Percentiles rank a stretch among this genome's conserved stretches.
These are phyloP conservation scores for Cliona cf. orientalis DNA, from an alignment of 37 sponge, comb jelly and placozoan genomes.

Conservation along the genomic window DNA sequence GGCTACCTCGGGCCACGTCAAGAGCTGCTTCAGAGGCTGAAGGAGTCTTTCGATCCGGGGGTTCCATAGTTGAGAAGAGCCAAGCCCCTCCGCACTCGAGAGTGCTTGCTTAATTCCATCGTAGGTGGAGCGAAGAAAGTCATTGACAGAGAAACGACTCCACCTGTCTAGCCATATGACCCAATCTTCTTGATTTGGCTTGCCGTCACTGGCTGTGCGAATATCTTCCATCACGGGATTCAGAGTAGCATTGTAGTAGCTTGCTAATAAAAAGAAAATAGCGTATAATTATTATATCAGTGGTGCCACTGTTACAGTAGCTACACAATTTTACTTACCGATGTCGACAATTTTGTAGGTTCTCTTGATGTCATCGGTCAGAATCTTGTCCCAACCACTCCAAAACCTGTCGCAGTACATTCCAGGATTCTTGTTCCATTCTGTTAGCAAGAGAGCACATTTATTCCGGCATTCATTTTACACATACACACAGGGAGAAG, in stretches of 20 bases:
- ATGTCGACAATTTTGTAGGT: neutral
- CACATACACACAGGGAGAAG: too few relatives aligned
- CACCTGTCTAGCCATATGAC: neutral
- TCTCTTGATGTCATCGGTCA: neutral
- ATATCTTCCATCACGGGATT: neutral
- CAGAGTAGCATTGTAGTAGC: neutral
- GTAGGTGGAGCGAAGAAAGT: neutral
- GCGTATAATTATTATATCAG: neutral
- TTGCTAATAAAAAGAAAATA: neutral
- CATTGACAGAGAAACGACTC: neutral
- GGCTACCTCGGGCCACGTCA: constrained; percentile 71
- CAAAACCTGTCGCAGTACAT: neutral
- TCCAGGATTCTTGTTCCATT: too few relatives aligned
- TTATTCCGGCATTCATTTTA: too few relatives aligned
- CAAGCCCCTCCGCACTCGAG: too few relatives aligned
- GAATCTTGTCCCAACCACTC: neutral
- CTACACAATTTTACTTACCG: neutral
- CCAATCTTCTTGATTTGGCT: neutral
- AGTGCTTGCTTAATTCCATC: neutral
- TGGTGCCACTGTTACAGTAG: too few relatives aligned
- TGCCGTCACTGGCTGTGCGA: neutral
- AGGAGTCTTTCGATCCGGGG: constrained; percentile 5
- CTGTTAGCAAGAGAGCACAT: too few relatives aligned
- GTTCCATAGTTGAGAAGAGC: too few relatives aligned
- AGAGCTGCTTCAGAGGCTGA: constrained; percentile 26